These are phyloP conservation scores for Nephrotoma guestfalica DNA, from an alignment of 2,888 invertebrate genomes.

Conservation along the genomic window DNA sequence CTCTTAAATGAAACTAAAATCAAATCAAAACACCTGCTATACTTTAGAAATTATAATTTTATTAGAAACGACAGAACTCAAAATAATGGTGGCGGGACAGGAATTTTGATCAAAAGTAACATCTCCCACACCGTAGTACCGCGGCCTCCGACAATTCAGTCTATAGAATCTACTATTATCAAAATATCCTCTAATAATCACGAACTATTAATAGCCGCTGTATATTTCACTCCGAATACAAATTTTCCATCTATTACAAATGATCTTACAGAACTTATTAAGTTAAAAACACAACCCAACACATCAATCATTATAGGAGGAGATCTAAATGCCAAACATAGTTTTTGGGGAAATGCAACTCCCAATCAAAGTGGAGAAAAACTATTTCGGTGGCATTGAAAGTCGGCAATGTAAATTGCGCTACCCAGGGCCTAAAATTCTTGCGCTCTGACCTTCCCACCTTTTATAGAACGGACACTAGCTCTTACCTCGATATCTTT, in stretches of 20 bases:
- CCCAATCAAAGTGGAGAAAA: neutral
- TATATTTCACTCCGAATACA: too few species aligned
- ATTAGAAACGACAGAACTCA: neutral
- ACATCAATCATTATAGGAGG: neutral
- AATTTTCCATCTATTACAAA: too few species aligned
- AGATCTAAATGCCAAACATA: neutral
- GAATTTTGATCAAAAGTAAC: neutral
- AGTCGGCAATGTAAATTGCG: neutral
- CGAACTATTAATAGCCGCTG: too few species aligned
- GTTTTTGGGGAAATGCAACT: neutral
- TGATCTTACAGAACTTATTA: too few species aligned
- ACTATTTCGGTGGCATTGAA: neutral
- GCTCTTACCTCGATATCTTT: neutral
- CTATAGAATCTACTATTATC: neutral
- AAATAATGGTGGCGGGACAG: neutral
- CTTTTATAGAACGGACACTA: neutral
- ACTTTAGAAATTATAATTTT: neutral
- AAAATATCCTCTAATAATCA: too few species aligned
- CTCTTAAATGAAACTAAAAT: neutral
- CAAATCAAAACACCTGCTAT: neutral
- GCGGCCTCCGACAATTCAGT: neutral
- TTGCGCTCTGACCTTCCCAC: neutral
- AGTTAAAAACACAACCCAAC: too few species aligned
- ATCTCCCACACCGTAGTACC: too few species aligned
- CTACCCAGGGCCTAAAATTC: neutral